phyloP scores from a whole-genome alignment of 2,888 invertebrate species.

The Merodon equestris region DNA sequence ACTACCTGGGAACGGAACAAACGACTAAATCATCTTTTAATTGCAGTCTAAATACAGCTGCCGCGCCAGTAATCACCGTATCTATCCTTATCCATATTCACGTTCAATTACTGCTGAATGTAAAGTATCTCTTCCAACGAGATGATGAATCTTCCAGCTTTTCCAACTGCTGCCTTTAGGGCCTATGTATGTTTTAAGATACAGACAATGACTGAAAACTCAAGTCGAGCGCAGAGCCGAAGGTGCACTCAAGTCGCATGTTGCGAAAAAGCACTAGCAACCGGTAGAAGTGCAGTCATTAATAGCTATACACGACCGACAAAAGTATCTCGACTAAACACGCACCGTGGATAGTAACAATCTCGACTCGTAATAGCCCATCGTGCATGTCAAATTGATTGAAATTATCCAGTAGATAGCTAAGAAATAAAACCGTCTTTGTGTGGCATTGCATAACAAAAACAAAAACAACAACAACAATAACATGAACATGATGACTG shows the following conservation, averaged over 20 bases:
- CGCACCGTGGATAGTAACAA: constrained; percentile 35
- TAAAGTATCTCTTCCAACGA: constrained; percentile 28
- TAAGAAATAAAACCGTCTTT: neutral
- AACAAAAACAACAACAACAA: no score
- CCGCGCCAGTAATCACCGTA: constrained; percentile 41
- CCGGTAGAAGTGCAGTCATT: constrained; percentile 55
- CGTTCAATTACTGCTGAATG: constrained; percentile 55
- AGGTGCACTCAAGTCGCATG: constrained; percentile 18
- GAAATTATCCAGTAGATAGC: constrained; percentile 58
- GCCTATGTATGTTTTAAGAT: constrained; percentile 27
- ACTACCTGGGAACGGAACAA: constrained; percentile 39
- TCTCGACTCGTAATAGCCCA: constrained; percentile 27
- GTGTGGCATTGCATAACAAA: constrained; percentile 49
- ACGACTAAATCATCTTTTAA: constrained; percentile 66
- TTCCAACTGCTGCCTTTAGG: constrained; percentile 54
- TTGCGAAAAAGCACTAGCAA: constrained; percentile 60
- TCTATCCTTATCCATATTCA: constrained; percentile 6
- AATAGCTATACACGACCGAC: constrained; percentile 29
- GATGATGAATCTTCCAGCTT: constrained; percentile 51
- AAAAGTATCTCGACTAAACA: constrained; percentile 36
- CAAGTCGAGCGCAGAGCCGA: constrained; percentile 29
- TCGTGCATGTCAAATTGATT: constrained; percentile 67
- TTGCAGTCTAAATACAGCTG: constrained; percentile 51
- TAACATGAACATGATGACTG: constrained; percentile 64
- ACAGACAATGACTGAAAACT: constrained; percentile 43